phyloP scores from a whole-genome alignment of 1,140 invertebrate genomes.

The Musca vetustissima region DNA sequence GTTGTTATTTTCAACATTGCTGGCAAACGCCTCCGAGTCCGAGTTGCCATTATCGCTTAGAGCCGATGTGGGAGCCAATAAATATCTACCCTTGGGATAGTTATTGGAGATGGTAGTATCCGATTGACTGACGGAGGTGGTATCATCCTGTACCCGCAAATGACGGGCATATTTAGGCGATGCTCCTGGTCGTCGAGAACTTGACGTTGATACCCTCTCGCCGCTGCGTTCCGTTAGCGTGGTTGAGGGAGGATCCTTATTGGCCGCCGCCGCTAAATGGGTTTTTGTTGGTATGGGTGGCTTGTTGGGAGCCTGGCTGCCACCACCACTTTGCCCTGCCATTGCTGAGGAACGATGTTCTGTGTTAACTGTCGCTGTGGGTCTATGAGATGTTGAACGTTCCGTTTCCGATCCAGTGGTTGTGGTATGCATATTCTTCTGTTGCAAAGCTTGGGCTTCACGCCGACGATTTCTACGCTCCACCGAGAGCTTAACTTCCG shows the following conservation, averaged over 20 bases:
- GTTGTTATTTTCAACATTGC: slow-evolving; percentile 45
- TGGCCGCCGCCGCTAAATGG: slow-evolving; percentile 31
- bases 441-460: slow-evolving; percentile 59
- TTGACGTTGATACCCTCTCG: slow-evolving; percentile 9
- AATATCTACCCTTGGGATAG: too few species aligned
- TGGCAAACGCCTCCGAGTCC: slow-evolving; percentile 39
- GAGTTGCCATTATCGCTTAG: slow-evolving; percentile 52
- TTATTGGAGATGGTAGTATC: too few species aligned
- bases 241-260: not conserved
- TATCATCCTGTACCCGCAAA: slow-evolving; percentile 47
- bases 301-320: slow-evolving; percentile 28
- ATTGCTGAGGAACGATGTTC: slow-evolving; percentile 49
- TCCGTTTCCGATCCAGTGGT: slow-evolving; percentile 75
- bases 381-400: slow-evolving; percentile 68
- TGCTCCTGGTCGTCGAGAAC: slow-evolving; percentile 34
- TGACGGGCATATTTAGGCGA: slow-evolving; percentile 50
- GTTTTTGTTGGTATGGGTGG: slow-evolving; percentile 44
- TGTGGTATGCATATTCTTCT: slow-evolving; percentile 47
- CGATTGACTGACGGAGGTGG: slow-evolving; percentile 51
- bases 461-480: slow-evolving; percentile 64
- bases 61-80: slow-evolving; percentile 28
- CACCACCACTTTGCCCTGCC: slow-evolving; percentile 38
- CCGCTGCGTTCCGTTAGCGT: slow-evolving; percentile 25
- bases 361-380: slow-evolving; percentile 49
- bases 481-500: slow-evolving; percentile 68